A percentile compares a stretch with the other conserved stretches of the same genome.
phyloP scores from a whole-genome alignment of 2,888 invertebrate genomes.

The Orchestes rusci region DNA sequence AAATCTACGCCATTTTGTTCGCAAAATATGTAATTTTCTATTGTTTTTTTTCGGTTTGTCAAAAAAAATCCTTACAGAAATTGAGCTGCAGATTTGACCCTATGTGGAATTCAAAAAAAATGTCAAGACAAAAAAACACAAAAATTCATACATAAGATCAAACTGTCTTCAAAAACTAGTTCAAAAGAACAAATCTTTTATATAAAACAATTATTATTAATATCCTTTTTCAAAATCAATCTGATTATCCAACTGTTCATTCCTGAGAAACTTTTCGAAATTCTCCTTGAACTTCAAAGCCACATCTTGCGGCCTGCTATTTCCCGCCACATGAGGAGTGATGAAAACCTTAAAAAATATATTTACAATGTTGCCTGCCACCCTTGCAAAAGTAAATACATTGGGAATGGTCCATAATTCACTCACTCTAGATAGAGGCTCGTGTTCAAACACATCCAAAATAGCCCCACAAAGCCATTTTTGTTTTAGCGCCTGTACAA shows the following conservation, averaged over 20 bases:
- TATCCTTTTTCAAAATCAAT: slow-evolving; percentile 17
- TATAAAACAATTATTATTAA: slow-evolving; percentile 9
- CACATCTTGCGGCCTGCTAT: slow-evolving; percentile 19
- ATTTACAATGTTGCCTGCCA: neutral
- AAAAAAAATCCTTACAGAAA: too few species aligned
- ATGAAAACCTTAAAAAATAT: slow-evolving; percentile 26
- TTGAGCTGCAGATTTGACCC: too few species aligned
- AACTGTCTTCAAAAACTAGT: too few species aligned
- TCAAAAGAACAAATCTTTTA: too few species aligned
- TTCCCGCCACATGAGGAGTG: slow-evolving; percentile 23
- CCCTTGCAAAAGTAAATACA: slow-evolving; percentile 34
- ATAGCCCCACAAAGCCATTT: slow-evolving; percentile 51
- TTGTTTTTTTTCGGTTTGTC: too few species aligned
- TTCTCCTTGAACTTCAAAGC: slow-evolving; percentile 14
- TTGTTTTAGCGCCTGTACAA: slow-evolving; percentile 47
- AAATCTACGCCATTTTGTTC: too few species aligned
- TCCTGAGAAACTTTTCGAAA: slow-evolving; percentile 8
- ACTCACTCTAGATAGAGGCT: slow-evolving; percentile 47
- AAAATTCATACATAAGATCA: too few species aligned
- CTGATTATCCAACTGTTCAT: slow-evolving; percentile 11
- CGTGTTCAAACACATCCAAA: slow-evolving; percentile 50
- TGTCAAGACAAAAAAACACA: too few species aligned
- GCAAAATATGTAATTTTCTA: too few species aligned
- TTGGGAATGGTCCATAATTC: slow-evolving; percentile 48
- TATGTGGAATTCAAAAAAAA: too few species aligned